Conservation (phyloP, 1,140 invertebrate species). For the Drosophila auraria region DNA sequence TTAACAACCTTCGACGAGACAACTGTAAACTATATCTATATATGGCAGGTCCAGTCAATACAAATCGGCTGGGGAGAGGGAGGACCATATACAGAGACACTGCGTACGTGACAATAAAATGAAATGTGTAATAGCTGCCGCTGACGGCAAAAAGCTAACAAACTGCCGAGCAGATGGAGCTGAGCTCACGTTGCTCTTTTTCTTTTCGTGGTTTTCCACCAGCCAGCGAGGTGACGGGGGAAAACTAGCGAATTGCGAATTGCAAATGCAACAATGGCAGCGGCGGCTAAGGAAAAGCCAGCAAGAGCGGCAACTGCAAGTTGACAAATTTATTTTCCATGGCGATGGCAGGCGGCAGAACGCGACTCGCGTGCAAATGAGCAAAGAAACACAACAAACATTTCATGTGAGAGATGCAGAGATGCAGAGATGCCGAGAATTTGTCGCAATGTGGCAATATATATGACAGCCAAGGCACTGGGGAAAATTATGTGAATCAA, state of each 20-base stretch:
- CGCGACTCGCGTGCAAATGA: constrained; percentile 65
- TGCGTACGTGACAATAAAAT: constrained; percentile 81
- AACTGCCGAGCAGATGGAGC: constrained; percentile 37
- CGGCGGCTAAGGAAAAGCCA: constrained; percentile 38
- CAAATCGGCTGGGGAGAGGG: constrained; percentile 10
- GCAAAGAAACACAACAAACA: constrained; percentile 45
- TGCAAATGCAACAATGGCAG: constrained; percentile 9
- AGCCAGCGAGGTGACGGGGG: constrained; percentile 5
- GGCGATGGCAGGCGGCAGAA: constrained; percentile 41
- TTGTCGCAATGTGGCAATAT: constrained; percentile 50
- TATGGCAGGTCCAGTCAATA: constrained; percentile 58
- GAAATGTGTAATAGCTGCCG: constrained; percentile 76
- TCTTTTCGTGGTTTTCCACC: constrained; percentile 27
- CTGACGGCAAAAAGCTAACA: constrained; percentile 42
- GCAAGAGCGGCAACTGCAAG: constrained; percentile 56
- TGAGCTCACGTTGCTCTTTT: constrained; percentile 35
- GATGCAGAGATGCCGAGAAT: constrained; percentile 11
- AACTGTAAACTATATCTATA: constrained; percentile 50
- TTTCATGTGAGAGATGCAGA: constrained; percentile 26
- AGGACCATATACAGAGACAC: constrained; percentile 75
- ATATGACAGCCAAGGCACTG: constrained; percentile 26
- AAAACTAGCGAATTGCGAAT: constrained; percentile 64
- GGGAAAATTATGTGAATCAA: neutral
- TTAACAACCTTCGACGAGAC: constrained; percentile 38
- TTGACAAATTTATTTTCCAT: constrained; percentile 80